Conservation (phyloP, 2,888 invertebrate species). For the Lithodes maja region DNA sequence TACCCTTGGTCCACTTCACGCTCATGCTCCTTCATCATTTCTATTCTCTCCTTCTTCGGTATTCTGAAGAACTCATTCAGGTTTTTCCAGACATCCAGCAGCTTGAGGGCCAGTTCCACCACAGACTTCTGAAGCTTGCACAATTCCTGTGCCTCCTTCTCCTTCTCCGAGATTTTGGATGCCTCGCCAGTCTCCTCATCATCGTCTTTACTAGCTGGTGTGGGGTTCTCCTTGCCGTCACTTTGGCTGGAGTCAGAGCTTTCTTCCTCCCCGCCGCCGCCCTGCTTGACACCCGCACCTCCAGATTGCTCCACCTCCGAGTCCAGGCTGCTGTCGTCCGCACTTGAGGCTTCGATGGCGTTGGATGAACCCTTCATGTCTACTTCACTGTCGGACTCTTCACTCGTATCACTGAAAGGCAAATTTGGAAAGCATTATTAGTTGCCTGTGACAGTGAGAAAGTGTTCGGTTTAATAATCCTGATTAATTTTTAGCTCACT, state of each 20-base stretch:
- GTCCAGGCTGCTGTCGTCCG: slow-evolving; percentile 61
- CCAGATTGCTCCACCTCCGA: slow-evolving; percentile 56
- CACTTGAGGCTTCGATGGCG: slow-evolving; percentile 50
- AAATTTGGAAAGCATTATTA: not conserved
- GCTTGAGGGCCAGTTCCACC: slow-evolving; percentile 75
- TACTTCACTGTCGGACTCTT: slow-evolving; percentile 58
- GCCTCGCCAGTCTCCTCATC: not conserved
- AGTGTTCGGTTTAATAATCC: too few species aligned
- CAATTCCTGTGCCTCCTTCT: slow-evolving; percentile 71
- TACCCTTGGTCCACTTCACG: slow-evolving; percentile 84
- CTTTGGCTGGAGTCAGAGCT: slow-evolving; percentile 57
- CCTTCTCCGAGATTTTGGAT: slow-evolving; percentile 56
- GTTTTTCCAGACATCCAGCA: slow-evolving; percentile 84
- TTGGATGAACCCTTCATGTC: slow-evolving; percentile 42
- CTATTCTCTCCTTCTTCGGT: slow-evolving; percentile 94
- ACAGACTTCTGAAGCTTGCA: slow-evolving; percentile 71
- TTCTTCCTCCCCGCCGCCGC: slow-evolving; percentile 37
- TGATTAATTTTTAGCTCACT: too few species aligned
- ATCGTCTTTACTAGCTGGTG: not conserved
- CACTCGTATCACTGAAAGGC: slow-evolving; percentile 55
- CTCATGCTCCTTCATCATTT: slow-evolving; percentile 97
- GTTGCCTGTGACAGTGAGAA: too few species aligned
- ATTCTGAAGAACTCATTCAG: slow-evolving; percentile 88
- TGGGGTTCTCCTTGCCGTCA: slow-evolving; percentile 41
- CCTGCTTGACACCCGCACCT: not conserved